phyloP scores from a whole-genome alignment of 2,113 vertebrate species.

The Prochilodus magdalenae region DNA sequence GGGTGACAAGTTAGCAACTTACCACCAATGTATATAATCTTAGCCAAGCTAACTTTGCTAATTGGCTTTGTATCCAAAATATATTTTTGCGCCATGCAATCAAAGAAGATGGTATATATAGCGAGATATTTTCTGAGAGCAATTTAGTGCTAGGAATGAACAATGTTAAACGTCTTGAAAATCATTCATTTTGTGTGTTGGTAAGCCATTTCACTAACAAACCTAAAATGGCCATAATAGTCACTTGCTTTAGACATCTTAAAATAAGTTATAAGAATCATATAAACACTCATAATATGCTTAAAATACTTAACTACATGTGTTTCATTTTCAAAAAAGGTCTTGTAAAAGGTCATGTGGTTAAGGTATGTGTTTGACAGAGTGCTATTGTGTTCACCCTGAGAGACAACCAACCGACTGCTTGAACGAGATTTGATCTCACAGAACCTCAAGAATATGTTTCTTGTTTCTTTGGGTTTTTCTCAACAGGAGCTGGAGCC shows the following conservation, averaged over 20 bases:
- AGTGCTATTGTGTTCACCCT: constrained; percentile 29
- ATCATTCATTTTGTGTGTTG: neutral
- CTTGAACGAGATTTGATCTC: constrained; percentile 39
- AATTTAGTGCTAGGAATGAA: neutral
- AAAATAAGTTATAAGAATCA: constrained; percentile 4
- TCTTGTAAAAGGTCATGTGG: neutral
- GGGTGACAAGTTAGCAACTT: constrained; percentile 76
- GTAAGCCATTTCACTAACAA: neutral
- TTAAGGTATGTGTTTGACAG: constrained; percentile 11
- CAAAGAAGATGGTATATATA: neutral
- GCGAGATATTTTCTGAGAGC: neutral
- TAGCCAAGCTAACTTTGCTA: constrained; percentile 15
- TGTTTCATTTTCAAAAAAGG: neutral
- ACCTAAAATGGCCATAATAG: constrained; percentile 2
- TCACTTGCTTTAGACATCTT: neutral
- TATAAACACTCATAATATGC: constrained; percentile 25
- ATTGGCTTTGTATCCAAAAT: neutral
- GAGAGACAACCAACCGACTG: constrained; percentile 35
- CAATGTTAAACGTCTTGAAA: no score
- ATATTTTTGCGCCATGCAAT: neutral
- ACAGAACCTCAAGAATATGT: constrained; percentile 41
- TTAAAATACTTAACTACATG: constrained; percentile 15
- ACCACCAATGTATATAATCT: constrained; percentile 53
- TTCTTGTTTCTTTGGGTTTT: constrained; percentile 47
- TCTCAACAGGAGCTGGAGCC: constrained; percentile 60